Evolutionary conservation across 2,888 invertebrate genomes (phyloP), one percentile per base, ranked within the genome.

Genomic region (Tenthredo livida): DNA sequence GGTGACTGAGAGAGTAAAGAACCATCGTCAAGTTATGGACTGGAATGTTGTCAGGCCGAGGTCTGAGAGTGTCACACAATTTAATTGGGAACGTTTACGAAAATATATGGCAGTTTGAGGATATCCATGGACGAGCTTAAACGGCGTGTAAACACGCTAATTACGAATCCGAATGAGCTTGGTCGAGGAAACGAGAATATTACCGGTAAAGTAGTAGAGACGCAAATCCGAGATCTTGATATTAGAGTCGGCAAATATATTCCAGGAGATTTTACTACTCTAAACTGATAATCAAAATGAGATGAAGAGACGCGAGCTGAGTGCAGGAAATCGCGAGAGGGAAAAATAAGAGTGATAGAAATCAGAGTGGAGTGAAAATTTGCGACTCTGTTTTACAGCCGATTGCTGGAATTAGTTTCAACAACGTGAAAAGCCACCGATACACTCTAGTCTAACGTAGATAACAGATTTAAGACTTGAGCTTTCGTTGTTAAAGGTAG

Each of bases 91-190:
- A 58, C 58, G 25, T 72, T 84, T 75, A 40, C 29, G 50, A 40
- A 43, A 85, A 50, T 85, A 58, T 58, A 82, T 58, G 58, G 25
- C 40, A 21, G 21, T 72, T 82, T 15, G 21, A 50, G n/a, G n/a
- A 25, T 10, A 37, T 37, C 61, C 80, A 75, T 75, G 72, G 84
- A 61, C 67, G 65, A 85, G 85, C 86, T 87, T 87, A 86, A 88
- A 83, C 88, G 86, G 87, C 87, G 87, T 88, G 88, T 88, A 88
- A 88, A 87, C 88, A 87, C 85, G 88, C 87, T 89, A 88, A 89
- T 88, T 88, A 87, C 83, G 83, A 33, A 43, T 83, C 83, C 1
- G 21, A 83, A 83, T 50, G 83, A 70, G 67, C 43, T 65, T 37
- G 47, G 65, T 25, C 21, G 47, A 82, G 47, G n/a, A 37, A 82